Evolutionary conservation across 2,797 vertebrate species (phyloP), one percentile per base, ranked within the genome.

Genomic region (Manis crassicaudata): DNA sequence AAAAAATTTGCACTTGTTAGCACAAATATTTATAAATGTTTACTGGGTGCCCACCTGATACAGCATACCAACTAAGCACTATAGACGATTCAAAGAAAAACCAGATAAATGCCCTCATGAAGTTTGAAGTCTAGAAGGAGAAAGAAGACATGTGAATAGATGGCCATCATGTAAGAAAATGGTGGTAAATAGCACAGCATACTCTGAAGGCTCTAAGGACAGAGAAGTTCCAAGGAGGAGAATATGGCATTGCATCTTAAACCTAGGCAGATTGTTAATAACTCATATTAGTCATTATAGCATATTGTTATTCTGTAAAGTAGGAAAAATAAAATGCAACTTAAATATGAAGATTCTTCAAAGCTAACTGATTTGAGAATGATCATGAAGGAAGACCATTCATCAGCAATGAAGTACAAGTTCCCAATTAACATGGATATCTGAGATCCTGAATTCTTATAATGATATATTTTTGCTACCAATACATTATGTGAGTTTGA

Each of bases 11-110:
- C 29, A 77, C 81, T 52, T 60, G 18, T 65, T 63, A 84, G 70
- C 77, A 73, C 9, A 63, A 68, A 58, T 76, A 90, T 73, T 95
- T 62, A 27, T 76, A 67, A 81, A 77, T 88, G 84, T 73, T 96
- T 94, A 88, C 65, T 82, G 16, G 76, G 20, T 17, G 12, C 2
- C 40, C 63, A 8, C 6, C 5, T 0, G 92, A 5, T 60, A 29
- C 21, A 29, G 86, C 40, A 20, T 40, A 56, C 50, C 25, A 25
- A 43, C 37, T 68, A 68, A 27, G 9, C 54, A 52, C 7, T 68
- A 8, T 18, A 20, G 12, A 65, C 20, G 40, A 83, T 67, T 95
- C 3, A 73, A 88, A 87, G 6, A 65, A 63, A 89, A 88, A 12
- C 5, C 16, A 79, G 17, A 37, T 56, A 82, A 37, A 63, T 73